phyloP scores from a whole-genome alignment of 2,797 vertebrate genomes.

The Enoplosus armatus region DNA sequence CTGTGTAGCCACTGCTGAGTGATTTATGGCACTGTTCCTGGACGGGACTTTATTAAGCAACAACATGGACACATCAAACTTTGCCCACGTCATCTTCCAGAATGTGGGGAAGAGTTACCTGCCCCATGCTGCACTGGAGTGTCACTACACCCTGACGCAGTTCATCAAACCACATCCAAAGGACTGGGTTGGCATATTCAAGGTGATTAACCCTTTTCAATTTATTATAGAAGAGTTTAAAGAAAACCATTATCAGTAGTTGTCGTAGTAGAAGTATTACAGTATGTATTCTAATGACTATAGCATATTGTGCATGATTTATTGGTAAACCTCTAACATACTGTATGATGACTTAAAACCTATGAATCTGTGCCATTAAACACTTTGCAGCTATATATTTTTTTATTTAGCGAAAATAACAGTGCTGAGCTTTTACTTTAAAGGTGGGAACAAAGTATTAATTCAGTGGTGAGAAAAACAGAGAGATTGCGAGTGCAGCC shows the following conservation, averaged over 20 bases:
- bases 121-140: conserved; percentile 95
- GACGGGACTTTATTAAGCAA: conserved; percentile 85
- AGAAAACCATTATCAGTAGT: neutral
- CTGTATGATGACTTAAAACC: neutral
- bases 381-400: neutral
- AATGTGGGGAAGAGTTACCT: conserved; percentile 99
- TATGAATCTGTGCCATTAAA: neutral
- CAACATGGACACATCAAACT: conserved; percentile 95
- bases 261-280: neutral
- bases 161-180: conserved; percentile 96
- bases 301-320: neutral
- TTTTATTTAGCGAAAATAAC: neutral
- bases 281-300: conserved; percentile 6
- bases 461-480: neutral
- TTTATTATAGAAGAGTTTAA: conserved; percentile 8
- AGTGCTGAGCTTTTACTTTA: neutral
- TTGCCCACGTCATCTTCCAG: conserved; percentile 99
- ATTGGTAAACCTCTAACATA: neutral
- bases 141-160: conserved; percentile 96
- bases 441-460: conserved; percentile 14
- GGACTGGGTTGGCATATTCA: conserved; percentile 99
- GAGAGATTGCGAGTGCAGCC: conserved; percentile 3
- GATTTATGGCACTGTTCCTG: conserved; percentile 90
- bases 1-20: conserved; percentile 75
- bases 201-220: conserved; percentile 84